Base-by-base conservation (phyloP, 1,140 invertebrate genomes). In the Lordiphosa stackelbergi region DNA sequence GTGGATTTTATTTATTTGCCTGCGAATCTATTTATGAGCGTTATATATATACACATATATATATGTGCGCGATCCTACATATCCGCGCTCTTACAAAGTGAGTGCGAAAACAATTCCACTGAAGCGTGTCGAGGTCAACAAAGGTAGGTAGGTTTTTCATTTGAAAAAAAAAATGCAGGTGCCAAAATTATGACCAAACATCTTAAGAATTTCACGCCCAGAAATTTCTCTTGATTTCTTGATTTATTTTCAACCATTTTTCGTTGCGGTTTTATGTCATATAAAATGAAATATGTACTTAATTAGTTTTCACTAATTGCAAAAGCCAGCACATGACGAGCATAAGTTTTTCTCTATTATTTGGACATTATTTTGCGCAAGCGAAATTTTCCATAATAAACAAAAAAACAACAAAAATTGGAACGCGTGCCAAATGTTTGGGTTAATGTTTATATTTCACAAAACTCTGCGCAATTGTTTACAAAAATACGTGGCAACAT, bases 1-100 rank as follows among this genome's bases (percentile, higher is more conserved):
- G 77, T 70, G 31, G 41, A 52, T 59, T 66, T 73, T 69, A 69
- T 70, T 84, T 73, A 73, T 84, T 75, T 52, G 36, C 46, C 51
- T 37, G 11, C 11, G 12, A 28, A 35, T 65, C 43, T 62, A 66
- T 53, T 54, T 75, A 60, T 71, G 58, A 63, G 24, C 24, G 3
- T 47, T 37, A 38, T 28, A 42, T 34, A 68, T 56, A 47, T 52
- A 53, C 46, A 41, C 51, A 34, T 35, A 54, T 54, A 59, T 37
- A 40, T 52, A 34, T n/a, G n/a, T 47, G 4, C 19, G 2, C 41
- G 13, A 43, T 40, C 46, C 45, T 38, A 62, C 66, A 58, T 51
- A 65, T 70, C 70, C 66, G 57, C 59, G 59, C 54, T 37, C 36
- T 35, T 22, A 31, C 57, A 45, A 71, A 54, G 51, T 56, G 55